Evolutionary conservation across 2,797 vertebrate genomes (phyloP).

Genomic region (Eupleurogrammus muticus): DNA sequence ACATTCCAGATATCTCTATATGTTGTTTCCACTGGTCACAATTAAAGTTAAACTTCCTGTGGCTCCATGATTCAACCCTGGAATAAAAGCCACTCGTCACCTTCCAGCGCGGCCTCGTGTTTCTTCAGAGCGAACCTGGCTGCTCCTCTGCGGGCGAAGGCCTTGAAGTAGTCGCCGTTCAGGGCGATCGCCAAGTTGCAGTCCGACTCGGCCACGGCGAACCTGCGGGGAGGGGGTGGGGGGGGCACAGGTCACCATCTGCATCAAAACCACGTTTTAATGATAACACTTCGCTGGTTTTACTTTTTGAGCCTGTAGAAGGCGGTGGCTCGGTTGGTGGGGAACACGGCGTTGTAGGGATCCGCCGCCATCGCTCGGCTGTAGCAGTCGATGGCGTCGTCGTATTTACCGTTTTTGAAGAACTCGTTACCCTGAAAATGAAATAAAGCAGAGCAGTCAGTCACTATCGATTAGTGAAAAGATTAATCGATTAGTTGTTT

Average conservation of each 20-base stretch:
- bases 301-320: conserved; percentile 95
- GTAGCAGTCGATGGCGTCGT: conserved; percentile 94
- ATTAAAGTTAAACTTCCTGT: too few species aligned
- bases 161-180: conserved; percentile 89
- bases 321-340: conserved; percentile 93
- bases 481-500: too few species aligned
- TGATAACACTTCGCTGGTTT: too few species aligned
- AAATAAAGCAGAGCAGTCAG: background rate
- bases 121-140: conserved; percentile 88
- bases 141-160: conserved; percentile 90
- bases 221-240: conserved; percentile 84
- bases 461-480: too few species aligned
- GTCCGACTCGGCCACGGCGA: conserved; percentile 95
- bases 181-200: conserved; percentile 94
- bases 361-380: conserved; percentile 93
- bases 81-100: too few species aligned
- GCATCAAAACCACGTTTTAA: too few species aligned
- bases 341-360: conserved; percentile 91
- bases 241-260: too few species aligned
- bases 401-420: conserved; percentile 93
- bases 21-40: too few species aligned
- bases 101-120: conserved; percentile 90
- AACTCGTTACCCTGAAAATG: conserved; percentile 88
- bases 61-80: too few species aligned
- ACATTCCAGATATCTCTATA: too few species aligned